phyloP scores from a whole-genome alignment of 1,140 invertebrate species.

The Zaprionus lachaisei region DNA sequence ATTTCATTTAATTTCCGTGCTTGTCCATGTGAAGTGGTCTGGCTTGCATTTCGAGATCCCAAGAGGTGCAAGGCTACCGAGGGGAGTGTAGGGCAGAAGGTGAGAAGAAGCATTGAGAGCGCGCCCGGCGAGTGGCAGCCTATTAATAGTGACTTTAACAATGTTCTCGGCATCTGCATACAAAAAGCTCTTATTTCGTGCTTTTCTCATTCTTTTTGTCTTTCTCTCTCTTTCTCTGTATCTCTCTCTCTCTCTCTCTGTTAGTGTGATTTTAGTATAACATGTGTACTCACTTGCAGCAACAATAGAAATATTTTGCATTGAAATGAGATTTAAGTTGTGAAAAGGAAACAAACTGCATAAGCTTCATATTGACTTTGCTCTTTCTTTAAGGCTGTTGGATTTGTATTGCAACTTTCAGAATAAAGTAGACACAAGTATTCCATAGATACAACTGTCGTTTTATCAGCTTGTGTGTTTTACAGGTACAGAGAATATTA shows the following conservation, averaged over 20 bases:
- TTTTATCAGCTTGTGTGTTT: no score
- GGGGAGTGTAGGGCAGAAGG: slow-evolving; percentile 5
- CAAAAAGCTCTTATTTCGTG: slow-evolving; percentile 63
- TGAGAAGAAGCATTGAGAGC: slow-evolving; percentile 32
- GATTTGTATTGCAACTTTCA: no score
- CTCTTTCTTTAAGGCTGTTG: no score
- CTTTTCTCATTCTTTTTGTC: background rate
- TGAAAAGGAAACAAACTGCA: background rate
- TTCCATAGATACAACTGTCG: background rate
- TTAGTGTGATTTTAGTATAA: slow-evolving; percentile 56
- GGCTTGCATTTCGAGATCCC: slow-evolving; percentile 62
- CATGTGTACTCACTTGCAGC: slow-evolving; percentile 19
- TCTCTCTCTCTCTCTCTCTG: slow-evolving; percentile 20
- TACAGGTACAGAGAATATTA: no score
- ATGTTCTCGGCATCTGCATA: slow-evolving; percentile 62
- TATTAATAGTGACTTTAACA: slow-evolving; percentile 63
- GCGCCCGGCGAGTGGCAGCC: slow-evolving; percentile 32
- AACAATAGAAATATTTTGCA: background rate
- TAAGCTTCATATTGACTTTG: background rate
- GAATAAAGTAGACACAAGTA: background rate
- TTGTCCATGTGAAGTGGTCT: slow-evolving; percentile 75
- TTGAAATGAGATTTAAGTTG: background rate
- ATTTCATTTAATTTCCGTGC: slow-evolving; percentile 80
- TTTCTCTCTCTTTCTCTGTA: background rate
- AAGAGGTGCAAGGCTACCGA: slow-evolving; percentile 51